A percentile compares a stretch with the other conserved stretches of the same genome.
Evolutionary conservation across 1,140 invertebrate species (phyloP).

Genomic region (Cotesia glomerata): DNA sequence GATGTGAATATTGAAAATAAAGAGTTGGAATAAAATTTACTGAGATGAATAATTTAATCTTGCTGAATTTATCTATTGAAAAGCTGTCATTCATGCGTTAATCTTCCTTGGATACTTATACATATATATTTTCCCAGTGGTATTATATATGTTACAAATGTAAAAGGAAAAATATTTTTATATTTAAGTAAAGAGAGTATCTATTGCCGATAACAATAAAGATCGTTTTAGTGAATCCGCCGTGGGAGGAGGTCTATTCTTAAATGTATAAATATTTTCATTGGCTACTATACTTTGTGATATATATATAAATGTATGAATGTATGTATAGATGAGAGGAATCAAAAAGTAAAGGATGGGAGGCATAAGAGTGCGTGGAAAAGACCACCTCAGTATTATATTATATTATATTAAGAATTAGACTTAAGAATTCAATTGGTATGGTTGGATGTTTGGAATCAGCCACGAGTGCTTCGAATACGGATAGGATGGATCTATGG

Average conservation of each 20-base stretch:
- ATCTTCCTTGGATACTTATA: not conserved
- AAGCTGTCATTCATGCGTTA: not conserved
- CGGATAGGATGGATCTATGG: not conserved
- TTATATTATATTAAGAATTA: not conserved
- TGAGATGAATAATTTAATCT: not conserved
- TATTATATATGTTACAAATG: too few species aligned
- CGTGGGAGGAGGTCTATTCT: conserved; percentile 27
- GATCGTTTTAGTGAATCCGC: not conserved
- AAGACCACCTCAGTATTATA: not conserved
- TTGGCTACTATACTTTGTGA: conserved; percentile 34
- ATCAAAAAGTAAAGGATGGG: conserved; percentile 12
- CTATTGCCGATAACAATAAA: not conserved
- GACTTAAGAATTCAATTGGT: not conserved
- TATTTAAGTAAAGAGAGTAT: not conserved
- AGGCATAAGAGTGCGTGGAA: not conserved
- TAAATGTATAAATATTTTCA: conserved; percentile 56
- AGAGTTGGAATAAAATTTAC: not conserved
- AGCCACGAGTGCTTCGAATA: conserved; percentile 5
- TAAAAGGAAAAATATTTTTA: not conserved
- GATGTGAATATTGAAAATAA: not conserved
- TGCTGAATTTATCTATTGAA: too few species aligned
- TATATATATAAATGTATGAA: not conserved
- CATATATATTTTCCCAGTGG: not conserved
- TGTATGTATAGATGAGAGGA: not conserved
- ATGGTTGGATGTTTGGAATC: not conserved